Percentiles rank a stretch among this genome's conserved stretches.
These are phyloP conservation scores for Uria aalge DNA, from an alignment of 2,113 vertebrate species.

Conservation along the genomic window DNA sequence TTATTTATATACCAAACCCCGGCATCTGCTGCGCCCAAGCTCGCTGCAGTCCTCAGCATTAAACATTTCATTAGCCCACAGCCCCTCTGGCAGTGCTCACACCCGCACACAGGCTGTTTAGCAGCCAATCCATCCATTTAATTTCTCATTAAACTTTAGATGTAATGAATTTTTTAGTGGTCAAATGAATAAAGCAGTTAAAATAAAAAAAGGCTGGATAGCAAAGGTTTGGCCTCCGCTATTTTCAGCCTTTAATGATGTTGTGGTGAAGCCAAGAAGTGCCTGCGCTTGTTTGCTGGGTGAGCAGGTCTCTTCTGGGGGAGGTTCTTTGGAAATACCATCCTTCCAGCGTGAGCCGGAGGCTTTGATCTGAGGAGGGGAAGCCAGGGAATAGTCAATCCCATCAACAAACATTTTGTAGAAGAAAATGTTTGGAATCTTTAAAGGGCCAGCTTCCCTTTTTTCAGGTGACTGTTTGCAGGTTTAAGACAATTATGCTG, in stretches of 20 bases:
- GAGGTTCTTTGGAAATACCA: slow-evolving; percentile 63
- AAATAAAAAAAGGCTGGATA: slow-evolving; percentile 37
- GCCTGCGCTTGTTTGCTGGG: slow-evolving; percentile 22
- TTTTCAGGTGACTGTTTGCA: background rate
- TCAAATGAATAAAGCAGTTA: slow-evolving; percentile 47
- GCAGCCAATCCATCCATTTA: slow-evolving; percentile 53
- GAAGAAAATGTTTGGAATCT: background rate
- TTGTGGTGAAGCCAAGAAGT: slow-evolving; percentile 11
- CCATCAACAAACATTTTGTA: background rate
- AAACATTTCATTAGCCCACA: slow-evolving; percentile 64
- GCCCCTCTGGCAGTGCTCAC: slow-evolving; percentile 53
- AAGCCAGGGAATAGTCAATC: slow-evolving; percentile 36
- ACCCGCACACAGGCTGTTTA: slow-evolving; percentile 59
- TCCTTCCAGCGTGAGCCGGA: slow-evolving; percentile 2
- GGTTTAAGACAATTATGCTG: background rate
- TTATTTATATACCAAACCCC: slow-evolving; percentile 52
- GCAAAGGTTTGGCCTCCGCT: slow-evolving; percentile 25
- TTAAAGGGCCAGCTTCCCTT: background rate
- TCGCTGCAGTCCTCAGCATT: slow-evolving; percentile 48
- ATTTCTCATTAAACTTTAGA: slow-evolving; percentile 63
- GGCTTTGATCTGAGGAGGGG: slow-evolving; percentile 3
- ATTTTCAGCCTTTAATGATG: slow-evolving; percentile 13
- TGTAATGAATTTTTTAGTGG: slow-evolving; percentile 64
- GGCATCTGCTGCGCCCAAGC: slow-evolving; percentile 40
- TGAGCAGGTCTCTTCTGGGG: slow-evolving; percentile 48